Conservation (phyloP, 2,797 vertebrate species). For the Acestrorhynchus altus region DNA sequence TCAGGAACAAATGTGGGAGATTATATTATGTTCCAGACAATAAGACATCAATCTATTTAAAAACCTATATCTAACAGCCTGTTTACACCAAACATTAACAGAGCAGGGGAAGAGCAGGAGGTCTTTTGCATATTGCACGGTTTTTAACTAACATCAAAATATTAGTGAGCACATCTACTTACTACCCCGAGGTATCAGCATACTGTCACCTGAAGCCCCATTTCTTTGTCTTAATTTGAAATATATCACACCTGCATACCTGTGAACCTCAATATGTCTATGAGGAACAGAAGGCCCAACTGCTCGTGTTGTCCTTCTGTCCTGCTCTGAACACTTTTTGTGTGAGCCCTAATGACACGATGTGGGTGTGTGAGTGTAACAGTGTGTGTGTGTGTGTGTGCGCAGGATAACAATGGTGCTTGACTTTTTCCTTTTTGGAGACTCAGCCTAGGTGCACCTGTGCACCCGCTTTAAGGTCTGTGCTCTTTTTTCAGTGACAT, state of each 20-base stretch:
- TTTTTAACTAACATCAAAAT: too few relatives aligned
- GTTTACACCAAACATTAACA: too few relatives aligned
- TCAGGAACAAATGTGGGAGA: background rate
- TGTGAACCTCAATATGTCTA: background rate
- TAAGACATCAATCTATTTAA: background rate
- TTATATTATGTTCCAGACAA: background rate
- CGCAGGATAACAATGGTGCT: conserved; percentile 20
- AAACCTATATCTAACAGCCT: too few relatives aligned
- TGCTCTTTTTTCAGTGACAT: conserved; percentile 29
- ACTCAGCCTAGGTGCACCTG: conserved; percentile 47
- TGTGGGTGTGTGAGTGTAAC: background rate
- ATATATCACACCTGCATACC: background rate
- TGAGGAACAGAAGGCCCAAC: background rate
- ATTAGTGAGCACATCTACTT: too few relatives aligned
- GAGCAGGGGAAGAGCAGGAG: too few relatives aligned
- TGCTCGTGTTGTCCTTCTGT: background rate
- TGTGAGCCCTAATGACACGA: background rate
- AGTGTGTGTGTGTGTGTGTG: conserved; percentile 14
- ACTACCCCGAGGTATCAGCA: too few relatives aligned
- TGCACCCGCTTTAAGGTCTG: conserved; percentile 38
- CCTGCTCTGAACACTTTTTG: background rate
- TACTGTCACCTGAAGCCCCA: too few relatives aligned
- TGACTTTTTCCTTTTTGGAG: conserved; percentile 34
- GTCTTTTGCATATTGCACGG: too few relatives aligned
- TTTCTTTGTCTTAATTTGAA: too few relatives aligned